Percentiles rank a stretch among this genome's conserved stretches.
phyloP scores from a whole-genome alignment of 2,113 vertebrate species.

The Maccullochella peelii region DNA sequence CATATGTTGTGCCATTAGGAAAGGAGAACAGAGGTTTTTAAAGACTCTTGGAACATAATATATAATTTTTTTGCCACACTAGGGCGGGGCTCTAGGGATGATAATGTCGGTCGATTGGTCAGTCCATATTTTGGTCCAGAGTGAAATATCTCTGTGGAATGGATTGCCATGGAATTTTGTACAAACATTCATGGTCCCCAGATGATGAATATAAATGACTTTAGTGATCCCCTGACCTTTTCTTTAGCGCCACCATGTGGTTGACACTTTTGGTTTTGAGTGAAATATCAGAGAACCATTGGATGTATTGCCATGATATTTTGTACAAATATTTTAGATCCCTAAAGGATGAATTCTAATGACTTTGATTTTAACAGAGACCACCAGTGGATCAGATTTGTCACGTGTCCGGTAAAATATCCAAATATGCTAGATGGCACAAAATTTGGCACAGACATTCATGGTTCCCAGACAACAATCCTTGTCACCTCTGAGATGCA shows the following conservation, averaged over 20 bases:
- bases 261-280: background rate
- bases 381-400: background rate
- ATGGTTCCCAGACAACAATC: background rate
- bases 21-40: background rate
- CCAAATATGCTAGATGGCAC: background rate
- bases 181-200: background rate
- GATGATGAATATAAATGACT: too few relatives aligned
- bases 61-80: background rate
- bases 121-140: background rate
- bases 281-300: background rate
- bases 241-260: background rate
- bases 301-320: background rate
- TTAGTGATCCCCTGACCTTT: background rate
- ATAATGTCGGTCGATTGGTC: background rate
- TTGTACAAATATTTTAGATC: background rate
- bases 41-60: too few relatives aligned
- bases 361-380: background rate
- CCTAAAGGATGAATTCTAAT: background rate
- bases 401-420: background rate
- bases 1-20: background rate
- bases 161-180: background rate
- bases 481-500: constrained; percentile 28
- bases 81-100: background rate
- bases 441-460: background rate
- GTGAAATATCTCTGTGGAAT: background rate